Conservation (phyloP, 2,113 vertebrate species). For the Brachionichthys hirsutus region DNA sequence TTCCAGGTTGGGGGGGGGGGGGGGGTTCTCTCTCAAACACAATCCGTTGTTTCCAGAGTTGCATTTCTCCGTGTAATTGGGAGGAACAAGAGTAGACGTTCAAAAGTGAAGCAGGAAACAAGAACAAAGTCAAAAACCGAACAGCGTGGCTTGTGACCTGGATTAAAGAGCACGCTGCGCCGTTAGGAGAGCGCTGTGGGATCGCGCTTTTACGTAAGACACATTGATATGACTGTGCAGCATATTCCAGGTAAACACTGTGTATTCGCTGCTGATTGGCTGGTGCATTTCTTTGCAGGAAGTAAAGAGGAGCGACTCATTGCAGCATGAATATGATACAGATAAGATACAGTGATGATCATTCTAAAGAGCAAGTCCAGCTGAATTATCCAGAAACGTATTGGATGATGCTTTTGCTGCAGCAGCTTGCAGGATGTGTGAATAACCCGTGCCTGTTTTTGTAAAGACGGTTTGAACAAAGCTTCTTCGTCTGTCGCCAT, state of each 20-base stretch:
- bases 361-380: constrained; percentile 37
- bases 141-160: not conserved
- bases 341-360: constrained; percentile 38
- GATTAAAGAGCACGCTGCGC: no score
- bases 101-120: not conserved
- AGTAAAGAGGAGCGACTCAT: constrained; percentile 19
- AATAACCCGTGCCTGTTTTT: not conserved
- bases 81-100: not conserved
- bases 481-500: not conserved
- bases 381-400: constrained; percentile 15
- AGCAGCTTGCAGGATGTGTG: not conserved
- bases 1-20: constrained; percentile 17
- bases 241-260: not conserved
- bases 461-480: constrained; percentile 1
- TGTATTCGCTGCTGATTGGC: constrained; percentile 5
- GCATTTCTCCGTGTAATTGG: not conserved
- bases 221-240: not conserved
- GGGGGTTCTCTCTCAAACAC: constrained; percentile 24
- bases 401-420: constrained; percentile 19
- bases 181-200: no score
- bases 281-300: constrained; percentile 14
- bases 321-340: constrained; percentile 14
- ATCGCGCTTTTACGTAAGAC: not conserved
- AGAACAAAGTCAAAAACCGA: not conserved
- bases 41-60: not conserved